phyloP scores from a whole-genome alignment of 2,888 invertebrate species.

The Drosophila stalkeri region DNA sequence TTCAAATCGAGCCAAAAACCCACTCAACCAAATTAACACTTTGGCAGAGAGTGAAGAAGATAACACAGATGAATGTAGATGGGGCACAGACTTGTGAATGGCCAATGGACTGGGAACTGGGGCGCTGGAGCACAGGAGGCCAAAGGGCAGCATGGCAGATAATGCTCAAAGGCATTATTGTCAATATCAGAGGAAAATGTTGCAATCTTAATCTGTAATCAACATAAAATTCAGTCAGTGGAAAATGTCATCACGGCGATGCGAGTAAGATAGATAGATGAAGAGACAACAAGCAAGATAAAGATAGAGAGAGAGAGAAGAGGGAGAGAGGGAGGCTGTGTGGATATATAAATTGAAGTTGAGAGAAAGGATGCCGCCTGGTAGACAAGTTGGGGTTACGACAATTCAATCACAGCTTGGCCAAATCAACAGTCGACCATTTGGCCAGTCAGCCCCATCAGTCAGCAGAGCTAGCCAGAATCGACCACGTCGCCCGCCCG shows the following conservation, averaged over 20 bases:
- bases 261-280: constrained; percentile 47
- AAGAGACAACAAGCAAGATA: constrained; percentile 31
- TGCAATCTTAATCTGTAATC: constrained; percentile 82
- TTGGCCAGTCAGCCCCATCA: constrained; percentile 53
- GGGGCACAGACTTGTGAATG: constrained; percentile 10
- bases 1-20: constrained; percentile 78
- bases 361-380: constrained; percentile 6
- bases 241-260: constrained; percentile 75
- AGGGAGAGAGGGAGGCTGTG: background rate
- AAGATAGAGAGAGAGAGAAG: constrained; percentile 19
- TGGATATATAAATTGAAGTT: background rate
- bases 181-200: constrained; percentile 77
- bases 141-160: constrained; percentile 61
- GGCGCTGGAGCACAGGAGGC: constrained; percentile 19
- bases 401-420: constrained; percentile 75
- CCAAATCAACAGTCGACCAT: constrained; percentile 72
- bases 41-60: constrained; percentile 42
- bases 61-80: constrained; percentile 17
- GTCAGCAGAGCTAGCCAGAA: constrained; percentile 21
- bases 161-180: constrained; percentile 77
- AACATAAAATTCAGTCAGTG: constrained; percentile 80
- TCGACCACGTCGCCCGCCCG: constrained; percentile 5
- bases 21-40: constrained; percentile 81
- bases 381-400: constrained; percentile 61
- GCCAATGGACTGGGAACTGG: constrained; percentile 3